Conservation (phyloP, 2,888 invertebrate species). For the Nephrotoma flavescens region DNA sequence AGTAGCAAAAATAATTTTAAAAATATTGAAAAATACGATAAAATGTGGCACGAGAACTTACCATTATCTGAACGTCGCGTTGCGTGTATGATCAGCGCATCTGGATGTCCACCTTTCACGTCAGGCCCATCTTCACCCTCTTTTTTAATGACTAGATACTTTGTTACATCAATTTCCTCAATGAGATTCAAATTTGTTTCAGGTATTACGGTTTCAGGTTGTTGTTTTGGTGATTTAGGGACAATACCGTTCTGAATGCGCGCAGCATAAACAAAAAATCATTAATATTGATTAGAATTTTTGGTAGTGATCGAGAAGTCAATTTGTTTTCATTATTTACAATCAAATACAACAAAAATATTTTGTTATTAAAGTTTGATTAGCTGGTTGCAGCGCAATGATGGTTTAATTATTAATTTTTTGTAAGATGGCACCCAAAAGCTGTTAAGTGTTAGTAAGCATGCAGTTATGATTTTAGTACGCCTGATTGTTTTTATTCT, state of each 20-base stretch:
- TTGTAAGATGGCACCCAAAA: not conserved
- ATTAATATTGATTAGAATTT: not conserved
- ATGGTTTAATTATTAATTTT: not conserved
- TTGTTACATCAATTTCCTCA: constrained; percentile 67
- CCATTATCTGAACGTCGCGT: constrained; percentile 40
- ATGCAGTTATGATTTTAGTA: not conserved
- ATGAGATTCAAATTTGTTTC: constrained; percentile 37
- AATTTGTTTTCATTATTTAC: not conserved
- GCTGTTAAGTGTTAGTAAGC: not conserved
- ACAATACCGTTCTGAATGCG: not conserved
- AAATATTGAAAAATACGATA: no score
- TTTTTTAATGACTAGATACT: constrained; percentile 65
- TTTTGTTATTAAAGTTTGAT: not conserved
- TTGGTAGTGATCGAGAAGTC: not conserved
- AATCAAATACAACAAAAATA: not conserved
- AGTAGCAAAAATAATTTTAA: not conserved
- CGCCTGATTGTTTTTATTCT: not conserved
- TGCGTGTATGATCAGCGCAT: constrained; percentile 90
- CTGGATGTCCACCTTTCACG: constrained; percentile 82
- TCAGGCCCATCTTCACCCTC: constrained; percentile 77
- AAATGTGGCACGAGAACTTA: constrained; percentile 13
- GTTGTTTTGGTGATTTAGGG: not conserved
- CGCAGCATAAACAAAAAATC: not conserved
- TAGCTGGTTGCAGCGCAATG: not conserved
- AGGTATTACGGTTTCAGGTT: not conserved